Conservation (phyloP, 2,113 vertebrate genomes). For the Aegithalos caudatus region DNA sequence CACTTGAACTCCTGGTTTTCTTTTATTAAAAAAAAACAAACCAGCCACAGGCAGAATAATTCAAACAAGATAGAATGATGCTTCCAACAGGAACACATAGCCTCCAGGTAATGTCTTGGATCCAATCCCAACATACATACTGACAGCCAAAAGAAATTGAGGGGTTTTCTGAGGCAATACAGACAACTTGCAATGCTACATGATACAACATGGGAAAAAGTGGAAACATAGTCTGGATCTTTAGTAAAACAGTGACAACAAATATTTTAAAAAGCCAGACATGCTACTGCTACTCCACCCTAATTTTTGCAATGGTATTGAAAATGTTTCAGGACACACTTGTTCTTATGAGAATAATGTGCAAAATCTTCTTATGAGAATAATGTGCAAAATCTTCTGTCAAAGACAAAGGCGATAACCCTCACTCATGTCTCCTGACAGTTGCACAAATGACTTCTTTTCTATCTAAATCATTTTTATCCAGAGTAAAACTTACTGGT, state of each 20-base stretch:
- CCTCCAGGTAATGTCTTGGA: background rate
- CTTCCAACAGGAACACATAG: background rate
- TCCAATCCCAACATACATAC: background rate
- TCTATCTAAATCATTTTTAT: background rate
- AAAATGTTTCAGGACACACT: background rate
- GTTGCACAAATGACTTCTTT: background rate
- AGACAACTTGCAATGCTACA: background rate
- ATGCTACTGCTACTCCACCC: background rate
- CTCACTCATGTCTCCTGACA: background rate
- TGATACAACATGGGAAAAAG: background rate
- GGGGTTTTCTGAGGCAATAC: background rate
- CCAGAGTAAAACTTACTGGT: constrained; percentile 17
- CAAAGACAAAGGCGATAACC: background rate
- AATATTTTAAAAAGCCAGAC: background rate
- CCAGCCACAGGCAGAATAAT: background rate
- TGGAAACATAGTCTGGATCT: background rate
- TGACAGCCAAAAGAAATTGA: background rate
- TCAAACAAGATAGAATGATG: background rate
- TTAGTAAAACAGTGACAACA: background rate
- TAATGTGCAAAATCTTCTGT: background rate
- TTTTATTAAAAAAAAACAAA: background rate
- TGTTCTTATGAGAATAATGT: background rate
- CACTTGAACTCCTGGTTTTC: background rate
- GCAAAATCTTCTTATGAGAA: background rate
- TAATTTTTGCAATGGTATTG: background rate